Base-by-base conservation (phyloP, 2,113 vertebrate species). In the Paracanthobrama guichenoti region DNA sequence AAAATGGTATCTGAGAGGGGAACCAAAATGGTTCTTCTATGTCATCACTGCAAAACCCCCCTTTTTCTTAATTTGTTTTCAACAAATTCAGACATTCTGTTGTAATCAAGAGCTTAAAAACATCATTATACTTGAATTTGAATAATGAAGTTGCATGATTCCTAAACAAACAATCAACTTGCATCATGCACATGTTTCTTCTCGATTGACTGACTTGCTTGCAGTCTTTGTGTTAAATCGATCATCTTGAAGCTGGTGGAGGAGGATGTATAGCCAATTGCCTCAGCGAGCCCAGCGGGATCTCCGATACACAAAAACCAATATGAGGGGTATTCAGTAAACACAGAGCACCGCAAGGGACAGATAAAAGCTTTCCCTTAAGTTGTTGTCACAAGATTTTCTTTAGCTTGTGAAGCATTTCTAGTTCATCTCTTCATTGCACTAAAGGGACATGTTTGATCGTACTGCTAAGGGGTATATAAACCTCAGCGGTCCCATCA, bases 181-280 rank as follows among this genome's bases (percentile, higher is more conserved):
- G 71, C 57, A 84, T 89, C 86, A 90, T 90, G 87, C 71, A 79
- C 77, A 87, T 87, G 88, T 88, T 91, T 90, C 81, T 82, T 82
- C 83, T 88, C 46, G 44, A 71, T 77, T 86, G 84, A 53, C 69
- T 80, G 84, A 57, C 69, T 89, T 86, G 89, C 84, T 46, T 73
- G 57, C 76, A 80, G 80, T 79, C 89, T 88, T 87, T 81, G 28
- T 3, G 22, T 39, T 82, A 83, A 85, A 88, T 89, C 87, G 87
- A 90, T 92, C 90, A 88, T 89, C 84, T 87, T 86, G 91, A 90
- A 88, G 89, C 75, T 86, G 71, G 86, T 69, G 22, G 86, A 86
- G 87, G 82, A 83, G 85, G 77, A 55, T 26, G 64, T 8, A n/a
- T 87, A 79, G 67, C 75, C 69, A 62, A 69, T 86, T 74, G 66